Percentiles rank a stretch among this genome's conserved stretches.
phyloP scores from a whole-genome alignment of 1,140 invertebrate species.

The Bombus fervidus region DNA sequence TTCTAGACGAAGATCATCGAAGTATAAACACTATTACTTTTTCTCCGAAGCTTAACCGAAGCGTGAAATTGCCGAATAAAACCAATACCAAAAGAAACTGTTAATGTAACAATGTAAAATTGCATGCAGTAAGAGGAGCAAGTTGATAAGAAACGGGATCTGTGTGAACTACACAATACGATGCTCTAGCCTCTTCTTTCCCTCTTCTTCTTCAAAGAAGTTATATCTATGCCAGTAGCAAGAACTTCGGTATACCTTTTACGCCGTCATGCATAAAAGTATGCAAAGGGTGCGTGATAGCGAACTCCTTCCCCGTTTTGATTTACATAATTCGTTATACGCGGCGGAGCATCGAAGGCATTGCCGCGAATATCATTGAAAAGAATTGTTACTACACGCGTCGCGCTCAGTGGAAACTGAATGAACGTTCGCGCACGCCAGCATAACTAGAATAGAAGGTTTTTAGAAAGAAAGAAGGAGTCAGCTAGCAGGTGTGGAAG shows the following conservation, averaged over 20 bases:
- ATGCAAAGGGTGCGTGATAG: conserved; percentile 70
- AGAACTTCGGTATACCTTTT: conserved; percentile 46
- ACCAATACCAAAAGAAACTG: not conserved
- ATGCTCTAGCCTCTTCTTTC: not conserved
- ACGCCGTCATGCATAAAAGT: conserved; percentile 66
- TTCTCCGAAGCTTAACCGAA: not conserved
- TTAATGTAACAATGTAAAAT: not conserved
- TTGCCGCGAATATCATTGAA: conserved; percentile 27
- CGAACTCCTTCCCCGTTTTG: conserved; percentile 64
- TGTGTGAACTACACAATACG: not conserved
- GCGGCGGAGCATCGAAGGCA: conserved; percentile 8
- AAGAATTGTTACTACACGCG: not conserved
- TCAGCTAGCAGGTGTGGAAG: not conserved
- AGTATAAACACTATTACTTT: too few species aligned
- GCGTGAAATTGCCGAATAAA: not conserved
- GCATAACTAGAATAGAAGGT: not conserved
- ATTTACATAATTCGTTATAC: conserved; percentile 75
- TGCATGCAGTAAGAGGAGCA: not conserved
- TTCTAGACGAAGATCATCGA: too few species aligned
- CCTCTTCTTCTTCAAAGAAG: not conserved
- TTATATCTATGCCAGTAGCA: not conserved
- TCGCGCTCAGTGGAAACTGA: not conserved
- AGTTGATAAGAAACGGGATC: not conserved
- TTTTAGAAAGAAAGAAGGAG: not conserved
- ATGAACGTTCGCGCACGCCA: not conserved